Evolutionary conservation across 2,888 invertebrate genomes (phyloP), one percentile per base, ranked within the genome.

Genomic region (Drosophila anomalata): DNA sequence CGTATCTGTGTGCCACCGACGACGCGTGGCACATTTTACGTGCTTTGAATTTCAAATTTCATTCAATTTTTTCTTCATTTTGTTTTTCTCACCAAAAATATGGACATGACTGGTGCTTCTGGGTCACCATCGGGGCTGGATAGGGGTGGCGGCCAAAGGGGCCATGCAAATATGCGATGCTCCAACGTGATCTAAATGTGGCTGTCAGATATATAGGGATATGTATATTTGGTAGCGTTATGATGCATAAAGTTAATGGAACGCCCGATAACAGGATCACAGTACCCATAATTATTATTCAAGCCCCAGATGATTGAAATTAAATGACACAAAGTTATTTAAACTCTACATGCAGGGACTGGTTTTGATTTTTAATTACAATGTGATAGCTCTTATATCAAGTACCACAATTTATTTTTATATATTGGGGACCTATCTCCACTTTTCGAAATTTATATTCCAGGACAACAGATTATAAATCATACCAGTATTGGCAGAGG

Each of bases 31-130:
- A 54, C 50, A 46, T 61, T 47, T 47, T 62, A 77, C 84, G 85
- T 84, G 82, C 74, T 54, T 59, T 52, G 82, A 81, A 74, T 77
- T 73, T 56, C 56, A 54, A 73, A 76, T 73, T 71, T 56, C 46
- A 54, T 63, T 63, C 63, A 36, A 54, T 66, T 66, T 63, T 48
- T 48, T 63, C 26, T 41, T 42, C 54, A 22, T 29, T 63, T 50
- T 48, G 54, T 54, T 53, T 53, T 33, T 48, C 33, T 36, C 53
- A 20, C 53, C 46, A 47, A 47, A 65, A 52, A 63, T 66, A 54
- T 52, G 63, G 46, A 61, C 63, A 61, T 61, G 52, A 52, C 46
- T 61, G 63, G 29, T 31, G 41, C 41, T 42, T n/a, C n/a, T n/a
- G 33, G 63, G 63, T 52, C 51, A 46, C 22, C n/a, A 2, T 11